phyloP scores from a whole-genome alignment of 2,888 invertebrate species.

The Tenthredo amoena region DNA sequence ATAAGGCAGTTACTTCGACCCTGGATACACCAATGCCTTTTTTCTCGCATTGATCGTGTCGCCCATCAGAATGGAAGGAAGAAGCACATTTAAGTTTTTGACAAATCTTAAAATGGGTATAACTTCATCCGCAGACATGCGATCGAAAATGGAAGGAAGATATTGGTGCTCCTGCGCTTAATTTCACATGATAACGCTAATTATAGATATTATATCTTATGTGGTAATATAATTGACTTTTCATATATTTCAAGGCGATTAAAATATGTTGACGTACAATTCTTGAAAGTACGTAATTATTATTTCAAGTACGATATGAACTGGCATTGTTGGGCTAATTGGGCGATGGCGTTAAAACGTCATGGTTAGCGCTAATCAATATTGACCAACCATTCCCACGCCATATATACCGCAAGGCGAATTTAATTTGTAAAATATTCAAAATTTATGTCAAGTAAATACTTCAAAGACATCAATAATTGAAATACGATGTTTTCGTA shows the following conservation, averaged over 20 bases:
- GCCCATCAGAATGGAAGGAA: background rate
- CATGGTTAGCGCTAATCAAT: constrained; percentile 37
- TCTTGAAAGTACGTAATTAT: constrained; percentile 21
- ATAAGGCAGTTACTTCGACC: constrained; percentile 66
- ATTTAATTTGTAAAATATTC: constrained; percentile 35
- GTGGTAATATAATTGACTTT: constrained; percentile 47
- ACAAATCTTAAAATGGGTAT: background rate
- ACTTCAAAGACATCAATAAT: constrained; percentile 11
- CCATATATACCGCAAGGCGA: constrained; percentile 2
- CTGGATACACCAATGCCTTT: constrained; percentile 47
- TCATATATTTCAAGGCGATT: constrained; percentile 40
- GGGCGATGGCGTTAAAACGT: constrained; percentile 24
- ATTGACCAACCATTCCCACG: constrained; percentile 45
- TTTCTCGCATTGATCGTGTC: constrained; percentile 7
- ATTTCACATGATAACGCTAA: constrained; percentile 51
- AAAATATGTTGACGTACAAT: constrained; percentile 12
- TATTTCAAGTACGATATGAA: constrained; percentile 16
- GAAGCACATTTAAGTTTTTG: background rate
- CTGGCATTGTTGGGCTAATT: constrained; percentile 26
- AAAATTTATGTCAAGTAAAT: constrained; percentile 2
- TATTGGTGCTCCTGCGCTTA: constrained; percentile 43
- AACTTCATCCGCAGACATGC: background rate
- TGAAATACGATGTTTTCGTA: constrained; percentile 12
- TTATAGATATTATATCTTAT: constrained; percentile 44
- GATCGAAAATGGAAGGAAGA: background rate